Conservation (phyloP, 2,888 invertebrate genomes). For the Leptura quadrifasciata region DNA sequence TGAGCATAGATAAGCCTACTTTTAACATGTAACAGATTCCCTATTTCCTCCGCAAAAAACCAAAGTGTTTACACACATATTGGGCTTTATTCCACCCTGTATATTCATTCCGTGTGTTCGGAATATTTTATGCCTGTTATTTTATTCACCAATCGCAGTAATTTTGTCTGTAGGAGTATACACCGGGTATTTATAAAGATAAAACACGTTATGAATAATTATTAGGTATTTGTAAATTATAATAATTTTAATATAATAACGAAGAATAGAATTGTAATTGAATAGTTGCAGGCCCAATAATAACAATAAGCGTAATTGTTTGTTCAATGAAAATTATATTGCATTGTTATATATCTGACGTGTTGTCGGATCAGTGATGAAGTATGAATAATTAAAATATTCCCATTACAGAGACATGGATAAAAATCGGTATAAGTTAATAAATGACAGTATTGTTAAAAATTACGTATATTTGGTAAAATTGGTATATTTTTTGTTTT, state of each 20-base stretch:
- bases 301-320: not conserved
- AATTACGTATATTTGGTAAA: too few species aligned
- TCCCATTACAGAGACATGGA: too few species aligned
- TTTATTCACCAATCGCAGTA: not conserved
- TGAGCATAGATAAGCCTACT: too few species aligned
- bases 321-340: not conserved
- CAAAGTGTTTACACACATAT: too few species aligned
- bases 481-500: too few species aligned
- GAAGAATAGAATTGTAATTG: not conserved
- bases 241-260: constrained; percentile 5
- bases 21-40: too few species aligned
- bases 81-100: too few species aligned
- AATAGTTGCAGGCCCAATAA: not conserved
- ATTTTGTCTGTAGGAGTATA: not conserved
- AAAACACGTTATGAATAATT: not conserved
- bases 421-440: too few species aligned
- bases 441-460: too few species aligned
- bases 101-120: not conserved
- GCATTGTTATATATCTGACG: not conserved
- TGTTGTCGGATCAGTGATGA: not conserved
- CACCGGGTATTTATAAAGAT: not conserved
- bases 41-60: too few species aligned
- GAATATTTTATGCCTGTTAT: not conserved
- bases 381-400: not conserved
- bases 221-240: not conserved